Conservation (phyloP, 2,888 invertebrate species). For the Clivina fossor region DNA sequence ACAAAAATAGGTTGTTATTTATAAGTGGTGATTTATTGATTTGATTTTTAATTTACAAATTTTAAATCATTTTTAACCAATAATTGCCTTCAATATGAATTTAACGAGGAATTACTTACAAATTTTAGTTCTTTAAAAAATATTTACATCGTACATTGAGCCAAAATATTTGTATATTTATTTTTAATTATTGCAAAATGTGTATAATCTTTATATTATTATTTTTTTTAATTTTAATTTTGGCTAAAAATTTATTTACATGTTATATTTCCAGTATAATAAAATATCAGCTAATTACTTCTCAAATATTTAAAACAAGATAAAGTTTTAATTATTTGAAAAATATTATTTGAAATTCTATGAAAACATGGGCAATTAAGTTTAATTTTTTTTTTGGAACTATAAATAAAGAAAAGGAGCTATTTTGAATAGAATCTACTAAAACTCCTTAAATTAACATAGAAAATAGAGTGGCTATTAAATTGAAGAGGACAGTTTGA, state of each 20-base stretch:
- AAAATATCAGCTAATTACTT: background rate
- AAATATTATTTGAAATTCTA: no score
- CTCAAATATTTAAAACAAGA: no score
- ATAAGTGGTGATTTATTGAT: conserved; percentile 1
- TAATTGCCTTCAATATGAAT: background rate
- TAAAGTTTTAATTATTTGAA: no score
- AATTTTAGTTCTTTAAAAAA: background rate
- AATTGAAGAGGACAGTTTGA: no score
- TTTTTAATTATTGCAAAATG: no score
- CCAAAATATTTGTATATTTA: background rate
- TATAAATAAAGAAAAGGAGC: no score
- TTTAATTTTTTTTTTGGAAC: no score
- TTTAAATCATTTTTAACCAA: background rate
- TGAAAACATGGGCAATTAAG: no score
- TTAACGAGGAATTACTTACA: background rate
- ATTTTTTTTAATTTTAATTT: background rate
- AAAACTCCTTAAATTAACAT: no score
- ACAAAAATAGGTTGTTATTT: conserved; percentile 4
- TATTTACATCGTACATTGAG: background rate
- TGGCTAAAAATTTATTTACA: background rate
- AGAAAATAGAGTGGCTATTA: no score
- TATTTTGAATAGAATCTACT: no score
- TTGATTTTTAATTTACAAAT: background rate
- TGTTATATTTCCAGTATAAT: background rate
- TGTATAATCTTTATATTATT: background rate